phyloP scores from a whole-genome alignment of 2,797 vertebrate species.

The Enoplosus armatus region DNA sequence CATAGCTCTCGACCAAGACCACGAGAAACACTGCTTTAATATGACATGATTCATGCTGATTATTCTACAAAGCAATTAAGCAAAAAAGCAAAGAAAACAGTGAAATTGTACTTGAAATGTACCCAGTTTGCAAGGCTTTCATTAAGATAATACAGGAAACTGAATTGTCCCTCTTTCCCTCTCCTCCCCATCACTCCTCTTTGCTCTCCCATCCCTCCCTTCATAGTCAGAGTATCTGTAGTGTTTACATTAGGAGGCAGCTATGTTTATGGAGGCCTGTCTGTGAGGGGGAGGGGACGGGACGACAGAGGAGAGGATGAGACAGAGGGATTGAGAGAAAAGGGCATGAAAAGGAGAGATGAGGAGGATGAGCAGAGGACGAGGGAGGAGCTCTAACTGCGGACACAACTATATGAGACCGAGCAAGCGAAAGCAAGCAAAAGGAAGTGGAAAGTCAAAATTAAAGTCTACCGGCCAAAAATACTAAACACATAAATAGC shows the following conservation, averaged over 20 bases:
- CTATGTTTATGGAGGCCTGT: slow-evolving; percentile 73
- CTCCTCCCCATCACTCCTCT: slow-evolving; percentile 30
- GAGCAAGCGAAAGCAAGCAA: background rate
- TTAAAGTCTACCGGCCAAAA: background rate
- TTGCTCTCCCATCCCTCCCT: slow-evolving; percentile 39
- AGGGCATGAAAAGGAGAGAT: slow-evolving; percentile 48
- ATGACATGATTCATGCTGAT: background rate
- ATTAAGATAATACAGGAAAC: slow-evolving; percentile 22
- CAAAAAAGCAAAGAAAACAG: background rate
- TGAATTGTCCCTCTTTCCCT: slow-evolving; percentile 27
- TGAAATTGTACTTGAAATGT: background rate
- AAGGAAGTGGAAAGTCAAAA: slow-evolving; percentile 1
- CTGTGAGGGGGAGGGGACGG: slow-evolving; percentile 62
- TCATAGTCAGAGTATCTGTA: slow-evolving; percentile 38
- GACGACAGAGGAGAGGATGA: slow-evolving; percentile 50
- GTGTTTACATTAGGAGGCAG: slow-evolving; percentile 76
- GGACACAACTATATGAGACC: background rate
- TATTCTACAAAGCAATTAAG: background rate
- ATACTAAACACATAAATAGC: background rate
- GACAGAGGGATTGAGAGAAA: slow-evolving; percentile 27
- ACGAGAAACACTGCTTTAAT: slow-evolving; percentile 26
- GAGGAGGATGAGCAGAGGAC: slow-evolving; percentile 50
- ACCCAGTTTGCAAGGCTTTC: slow-evolving; percentile 20
- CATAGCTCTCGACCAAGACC: slow-evolving; percentile 24
- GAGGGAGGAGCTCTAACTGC: slow-evolving; percentile 21